Conservation (phyloP, 2,888 invertebrate genomes). For the Tetrapedia diversipes region DNA sequence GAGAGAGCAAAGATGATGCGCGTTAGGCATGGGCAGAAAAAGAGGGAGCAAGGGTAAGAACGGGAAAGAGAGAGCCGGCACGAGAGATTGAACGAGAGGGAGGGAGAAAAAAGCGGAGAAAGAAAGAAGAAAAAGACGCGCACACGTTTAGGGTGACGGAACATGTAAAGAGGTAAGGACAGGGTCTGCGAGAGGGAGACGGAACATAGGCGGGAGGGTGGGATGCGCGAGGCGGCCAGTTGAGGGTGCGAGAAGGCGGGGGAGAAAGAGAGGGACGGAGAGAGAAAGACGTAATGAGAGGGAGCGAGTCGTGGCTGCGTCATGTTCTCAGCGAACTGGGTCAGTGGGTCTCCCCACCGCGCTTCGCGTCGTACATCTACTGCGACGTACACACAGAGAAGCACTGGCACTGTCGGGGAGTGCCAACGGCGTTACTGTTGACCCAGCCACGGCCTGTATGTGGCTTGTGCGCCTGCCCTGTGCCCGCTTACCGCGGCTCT, state of each 20-base stretch:
- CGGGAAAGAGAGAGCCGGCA: constrained; percentile 35
- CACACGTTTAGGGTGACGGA: constrained; percentile 67
- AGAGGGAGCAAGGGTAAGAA: constrained; percentile 34
- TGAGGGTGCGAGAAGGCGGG: constrained; percentile 45
- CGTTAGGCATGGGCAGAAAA: constrained; percentile 5
- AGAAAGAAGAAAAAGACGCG: constrained; percentile 38
- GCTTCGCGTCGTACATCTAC: constrained; percentile 67
- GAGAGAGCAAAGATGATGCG: constrained; percentile 42
- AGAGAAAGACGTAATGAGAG: constrained; percentile 71
- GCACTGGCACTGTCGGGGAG: constrained; percentile 76
- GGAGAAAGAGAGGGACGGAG: constrained; percentile 43
- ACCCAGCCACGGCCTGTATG: constrained; percentile 73
- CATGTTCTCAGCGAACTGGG: constrained; percentile 87
- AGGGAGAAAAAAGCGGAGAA: constrained; percentile 41
- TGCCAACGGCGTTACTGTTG: constrained; percentile 82
- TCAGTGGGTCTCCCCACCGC: constrained; percentile 90
- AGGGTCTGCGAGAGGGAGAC: constrained; percentile 56
- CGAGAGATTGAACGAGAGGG: constrained; percentile 26
- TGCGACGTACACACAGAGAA: constrained; percentile 65
- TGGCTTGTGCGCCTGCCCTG: constrained; percentile 64
- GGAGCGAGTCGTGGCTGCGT: constrained; percentile 81
- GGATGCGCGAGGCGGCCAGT: constrained; percentile 40
- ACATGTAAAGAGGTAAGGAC: constrained; percentile 72
- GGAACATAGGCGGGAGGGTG: constrained; percentile 45
- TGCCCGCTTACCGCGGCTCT: constrained; percentile 63